Evolutionary conservation across 2,113 vertebrate genomes (phyloP).

Genomic region (Cyphomyrus plagiostoma): DNA sequence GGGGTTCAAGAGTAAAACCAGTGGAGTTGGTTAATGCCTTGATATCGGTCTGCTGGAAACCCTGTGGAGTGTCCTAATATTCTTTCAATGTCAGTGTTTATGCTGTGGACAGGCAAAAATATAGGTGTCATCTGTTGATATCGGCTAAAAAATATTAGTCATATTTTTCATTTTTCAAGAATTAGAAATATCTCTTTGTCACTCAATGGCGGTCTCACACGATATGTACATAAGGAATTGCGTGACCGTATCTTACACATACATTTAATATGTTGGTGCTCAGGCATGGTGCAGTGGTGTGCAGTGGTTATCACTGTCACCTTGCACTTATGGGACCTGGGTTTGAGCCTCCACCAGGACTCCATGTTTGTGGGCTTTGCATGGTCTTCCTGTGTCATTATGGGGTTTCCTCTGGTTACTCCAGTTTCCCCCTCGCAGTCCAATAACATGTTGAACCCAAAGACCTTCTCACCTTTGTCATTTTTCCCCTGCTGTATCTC

Average conservation of each 20-base stretch:
- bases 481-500: not conserved
- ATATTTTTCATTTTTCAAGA: not conserved
- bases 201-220: not conserved
- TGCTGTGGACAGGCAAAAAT: not conserved
- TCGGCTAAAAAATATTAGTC: not conserved
- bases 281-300: too few species aligned
- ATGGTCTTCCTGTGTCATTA: too few species aligned
- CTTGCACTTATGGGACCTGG: too few species aligned
- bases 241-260: not conserved
- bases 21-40: not conserved
- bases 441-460: not conserved
- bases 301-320: too few species aligned
- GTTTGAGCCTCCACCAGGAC: too few species aligned
- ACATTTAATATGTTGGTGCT: not conserved
- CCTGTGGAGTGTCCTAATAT: not conserved
- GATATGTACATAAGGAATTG: not conserved
- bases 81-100: not conserved
- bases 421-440: too few species aligned
- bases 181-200: not conserved
- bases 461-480: not conserved
- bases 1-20: not conserved
- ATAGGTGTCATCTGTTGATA: not conserved
- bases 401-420: too few species aligned
- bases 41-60: not conserved
- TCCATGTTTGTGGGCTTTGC: too few species aligned